A percentile compares a stretch with the other conserved stretches of the same genome.
Conservation (phyloP, 2,797 vertebrate genomes). For the Anomalospiza imberbis region DNA sequence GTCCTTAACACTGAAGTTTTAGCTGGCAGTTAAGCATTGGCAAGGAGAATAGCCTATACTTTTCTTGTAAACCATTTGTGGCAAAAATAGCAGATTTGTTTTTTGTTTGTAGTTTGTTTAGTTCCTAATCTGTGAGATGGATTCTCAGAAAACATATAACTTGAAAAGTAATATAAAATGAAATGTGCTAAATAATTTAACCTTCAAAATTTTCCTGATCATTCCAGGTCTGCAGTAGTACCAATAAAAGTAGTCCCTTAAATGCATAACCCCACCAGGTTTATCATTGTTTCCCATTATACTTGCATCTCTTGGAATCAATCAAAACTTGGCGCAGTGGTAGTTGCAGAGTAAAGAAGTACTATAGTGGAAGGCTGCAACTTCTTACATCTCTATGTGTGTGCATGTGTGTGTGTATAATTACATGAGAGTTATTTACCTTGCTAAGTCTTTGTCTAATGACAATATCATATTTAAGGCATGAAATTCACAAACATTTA, state of each 20-base stretch:
- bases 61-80: not conserved
- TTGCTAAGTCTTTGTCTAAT: not conserved
- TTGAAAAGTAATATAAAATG: not conserved
- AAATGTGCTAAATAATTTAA: not conserved
- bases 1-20: not conserved
- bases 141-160: not conserved
- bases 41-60: not conserved
- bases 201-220: not conserved
- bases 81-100: not conserved
- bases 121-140: not conserved
- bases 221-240: not conserved
- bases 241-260: not conserved
- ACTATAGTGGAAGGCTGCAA: not conserved
- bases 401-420: not conserved
- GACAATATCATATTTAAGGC: not conserved
- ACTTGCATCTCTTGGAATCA: not conserved
- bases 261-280: not conserved
- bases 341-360: not conserved
- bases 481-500: not conserved
- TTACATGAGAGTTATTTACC: not conserved
- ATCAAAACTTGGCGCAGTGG: not conserved
- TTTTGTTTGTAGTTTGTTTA: not conserved
- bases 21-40: not conserved
- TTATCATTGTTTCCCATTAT: not conserved
- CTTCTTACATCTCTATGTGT: rapidly evolving